Conservation (phyloP, 2,888 invertebrate species). For the Cacoxenus indagator region DNA sequence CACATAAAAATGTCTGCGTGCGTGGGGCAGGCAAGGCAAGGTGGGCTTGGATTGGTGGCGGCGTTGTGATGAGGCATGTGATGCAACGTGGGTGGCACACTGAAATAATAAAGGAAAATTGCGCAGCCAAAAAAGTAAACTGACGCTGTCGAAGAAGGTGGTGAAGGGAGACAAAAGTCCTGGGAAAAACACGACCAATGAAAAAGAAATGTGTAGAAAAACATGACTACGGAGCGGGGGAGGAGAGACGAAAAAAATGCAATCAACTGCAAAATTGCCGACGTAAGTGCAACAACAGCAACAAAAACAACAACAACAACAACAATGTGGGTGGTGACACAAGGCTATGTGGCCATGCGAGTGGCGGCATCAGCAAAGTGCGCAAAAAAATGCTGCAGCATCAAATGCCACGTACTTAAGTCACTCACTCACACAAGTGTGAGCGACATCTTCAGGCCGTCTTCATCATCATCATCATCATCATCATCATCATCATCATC, state of each 20-base stretch:
- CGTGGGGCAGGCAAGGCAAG: not conserved
- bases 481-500: not conserved
- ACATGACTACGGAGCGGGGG: not conserved
- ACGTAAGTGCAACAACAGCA: constrained; percentile 55
- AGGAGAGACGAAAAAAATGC: constrained; percentile 52
- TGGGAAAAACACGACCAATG: constrained; percentile 19
- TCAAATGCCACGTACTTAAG: constrained; percentile 56
- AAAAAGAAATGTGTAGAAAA: constrained; percentile 37
- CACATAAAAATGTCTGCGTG: constrained; percentile 2
- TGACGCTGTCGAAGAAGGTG: not conserved
- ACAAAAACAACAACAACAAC: constrained; percentile 25
- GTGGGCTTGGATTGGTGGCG: not conserved
- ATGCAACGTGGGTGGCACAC: constrained; percentile 3
- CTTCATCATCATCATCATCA: constrained; percentile 24
- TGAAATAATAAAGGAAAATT: constrained; percentile 38
- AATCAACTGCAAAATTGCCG: constrained; percentile 69
- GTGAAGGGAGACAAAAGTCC: not conserved
- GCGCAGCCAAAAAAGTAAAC: constrained; percentile 5
- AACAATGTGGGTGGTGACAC: not conserved
- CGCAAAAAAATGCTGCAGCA: constrained; percentile 52
- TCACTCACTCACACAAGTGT: not conserved
- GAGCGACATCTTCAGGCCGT: not conserved
- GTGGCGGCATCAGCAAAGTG: constrained; percentile 8
- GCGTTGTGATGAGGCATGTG: not conserved
- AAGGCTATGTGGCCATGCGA: constrained; percentile 3